Conservation (phyloP, 2,888 invertebrate genomes). For the Taphrorychus bicolor region DNA sequence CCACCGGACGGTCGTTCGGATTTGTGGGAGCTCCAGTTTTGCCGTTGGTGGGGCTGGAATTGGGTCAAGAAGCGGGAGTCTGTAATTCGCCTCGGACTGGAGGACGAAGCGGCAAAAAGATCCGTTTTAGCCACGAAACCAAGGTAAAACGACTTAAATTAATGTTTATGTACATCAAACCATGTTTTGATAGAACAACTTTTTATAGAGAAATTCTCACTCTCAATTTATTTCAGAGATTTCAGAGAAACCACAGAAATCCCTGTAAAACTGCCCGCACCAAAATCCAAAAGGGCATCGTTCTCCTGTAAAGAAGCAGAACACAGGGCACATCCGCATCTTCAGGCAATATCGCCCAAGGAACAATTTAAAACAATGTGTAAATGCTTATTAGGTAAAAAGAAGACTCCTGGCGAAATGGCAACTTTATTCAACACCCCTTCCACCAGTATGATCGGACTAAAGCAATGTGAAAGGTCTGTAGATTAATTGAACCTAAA, state of each 20-base stretch:
- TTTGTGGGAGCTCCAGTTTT: constrained; percentile 48
- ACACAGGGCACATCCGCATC: neutral
- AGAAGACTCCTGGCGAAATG: constrained; percentile 8
- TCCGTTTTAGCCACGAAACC: too few relatives aligned
- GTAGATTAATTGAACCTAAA: too few relatives aligned
- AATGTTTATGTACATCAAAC: too few relatives aligned
- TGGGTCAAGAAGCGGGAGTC: constrained; percentile 44
- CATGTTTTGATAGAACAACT: too few relatives aligned
- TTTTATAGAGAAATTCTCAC: too few relatives aligned
- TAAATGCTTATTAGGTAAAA: constrained; percentile 37
- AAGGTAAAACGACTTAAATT: too few relatives aligned
- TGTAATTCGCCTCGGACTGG: neutral
- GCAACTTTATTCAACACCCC: constrained; percentile 44
- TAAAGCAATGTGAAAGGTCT: neutral
- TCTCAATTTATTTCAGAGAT: too few relatives aligned
- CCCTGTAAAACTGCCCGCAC: neutral
- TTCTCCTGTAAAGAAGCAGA: neutral
- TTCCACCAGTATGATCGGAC: constrained; percentile 36
- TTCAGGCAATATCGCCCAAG: constrained; percentile 18
- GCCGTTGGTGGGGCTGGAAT: constrained; percentile 51
- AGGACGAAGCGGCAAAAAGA: too few relatives aligned
- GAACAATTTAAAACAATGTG: constrained; percentile 43
- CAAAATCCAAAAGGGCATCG: neutral
- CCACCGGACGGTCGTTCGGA: constrained; percentile 45
- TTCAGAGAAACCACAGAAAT: too few relatives aligned